Evolutionary conservation across 1,140 invertebrate species (phyloP).

Genomic region (Vanessa atalanta): DNA sequence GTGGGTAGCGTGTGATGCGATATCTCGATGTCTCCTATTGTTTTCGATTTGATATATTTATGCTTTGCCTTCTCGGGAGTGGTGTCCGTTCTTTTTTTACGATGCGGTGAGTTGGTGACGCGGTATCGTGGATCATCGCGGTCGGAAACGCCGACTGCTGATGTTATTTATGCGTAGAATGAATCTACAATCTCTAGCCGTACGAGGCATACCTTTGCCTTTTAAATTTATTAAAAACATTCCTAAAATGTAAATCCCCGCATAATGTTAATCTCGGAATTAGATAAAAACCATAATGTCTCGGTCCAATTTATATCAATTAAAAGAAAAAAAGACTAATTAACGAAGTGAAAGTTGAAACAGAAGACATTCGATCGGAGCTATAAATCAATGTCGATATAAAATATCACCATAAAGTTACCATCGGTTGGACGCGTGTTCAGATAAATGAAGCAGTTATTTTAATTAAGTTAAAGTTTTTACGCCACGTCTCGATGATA

Average conservation of each 20-base stretch:
- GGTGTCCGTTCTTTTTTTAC: constrained; percentile 54
- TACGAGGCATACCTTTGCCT: too few species aligned
- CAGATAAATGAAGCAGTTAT: constrained; percentile 32
- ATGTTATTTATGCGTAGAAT: constrained; percentile 61
- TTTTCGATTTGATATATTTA: constrained; percentile 80
- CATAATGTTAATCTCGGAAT: neutral
- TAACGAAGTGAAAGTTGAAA: constrained; percentile 40
- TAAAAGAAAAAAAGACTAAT: constrained; percentile 24
- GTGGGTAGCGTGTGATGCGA: constrained; percentile 72
- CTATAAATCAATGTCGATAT: constrained; percentile 37
- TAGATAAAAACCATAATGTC: neutral
- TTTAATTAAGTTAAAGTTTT: constrained; percentile 30
- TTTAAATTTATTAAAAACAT: too few species aligned
- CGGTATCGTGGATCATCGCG: constrained; percentile 59
- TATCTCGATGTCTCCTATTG: constrained; percentile 78
- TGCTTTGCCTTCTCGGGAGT: constrained; percentile 67
- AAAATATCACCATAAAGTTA: constrained; percentile 33
- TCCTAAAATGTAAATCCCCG: neutral
- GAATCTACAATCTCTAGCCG: constrained; percentile 47
- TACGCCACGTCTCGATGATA: neutral
- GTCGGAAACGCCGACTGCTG: constrained; percentile 56
- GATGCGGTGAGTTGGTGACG: constrained; percentile 63
- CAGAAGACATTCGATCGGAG: constrained; percentile 23
- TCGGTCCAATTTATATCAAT: neutral
- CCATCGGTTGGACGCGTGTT: constrained; percentile 24